phyloP scores from a whole-genome alignment of 2,797 vertebrate genomes.

The Amphiprion clarkii region DNA sequence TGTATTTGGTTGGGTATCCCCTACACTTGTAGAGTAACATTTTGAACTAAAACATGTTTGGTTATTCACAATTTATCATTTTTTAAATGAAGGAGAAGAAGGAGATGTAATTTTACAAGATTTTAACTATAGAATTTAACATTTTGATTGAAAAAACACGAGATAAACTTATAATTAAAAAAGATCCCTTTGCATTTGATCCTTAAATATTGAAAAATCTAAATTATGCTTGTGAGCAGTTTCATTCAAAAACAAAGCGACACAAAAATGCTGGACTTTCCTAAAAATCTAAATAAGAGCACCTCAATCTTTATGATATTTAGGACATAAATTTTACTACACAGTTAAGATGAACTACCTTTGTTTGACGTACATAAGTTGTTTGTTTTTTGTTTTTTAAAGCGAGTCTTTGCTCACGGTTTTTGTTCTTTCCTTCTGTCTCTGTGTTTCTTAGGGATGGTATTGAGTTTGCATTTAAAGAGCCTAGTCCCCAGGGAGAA shows the following conservation, averaged over 20 bases:
- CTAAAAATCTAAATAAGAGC: not conserved
- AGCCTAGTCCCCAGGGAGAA: slow-evolving; percentile 96
- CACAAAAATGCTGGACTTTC: not conserved
- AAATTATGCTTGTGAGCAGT: too few species aligned
- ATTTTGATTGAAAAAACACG: too few species aligned
- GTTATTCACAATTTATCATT: too few species aligned
- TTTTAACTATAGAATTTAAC: not conserved
- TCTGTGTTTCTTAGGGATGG: slow-evolving; percentile 88
- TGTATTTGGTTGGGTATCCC: not conserved
- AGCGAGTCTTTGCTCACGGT: slow-evolving; percentile 12
- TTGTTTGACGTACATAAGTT: not conserved
- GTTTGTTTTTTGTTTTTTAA: not conserved
- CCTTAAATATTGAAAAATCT: not conserved
- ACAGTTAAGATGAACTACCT: not conserved
- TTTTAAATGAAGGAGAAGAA: too few species aligned
- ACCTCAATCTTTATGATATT: not conserved
- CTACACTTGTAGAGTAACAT: not conserved
- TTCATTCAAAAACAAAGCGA: too few species aligned
- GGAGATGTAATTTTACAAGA: not conserved
- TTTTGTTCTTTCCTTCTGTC: slow-evolving; percentile 15
- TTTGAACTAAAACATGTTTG: not conserved
- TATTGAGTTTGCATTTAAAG: slow-evolving; percentile 99
- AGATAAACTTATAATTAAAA: too few species aligned
- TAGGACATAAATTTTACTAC: not conserved
- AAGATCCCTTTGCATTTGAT: not conserved